A percentile compares a stretch with the other conserved stretches of the same genome.
Evolutionary conservation across 2,888 invertebrate species (phyloP).

Genomic region (Myopa tessellatipennis): DNA sequence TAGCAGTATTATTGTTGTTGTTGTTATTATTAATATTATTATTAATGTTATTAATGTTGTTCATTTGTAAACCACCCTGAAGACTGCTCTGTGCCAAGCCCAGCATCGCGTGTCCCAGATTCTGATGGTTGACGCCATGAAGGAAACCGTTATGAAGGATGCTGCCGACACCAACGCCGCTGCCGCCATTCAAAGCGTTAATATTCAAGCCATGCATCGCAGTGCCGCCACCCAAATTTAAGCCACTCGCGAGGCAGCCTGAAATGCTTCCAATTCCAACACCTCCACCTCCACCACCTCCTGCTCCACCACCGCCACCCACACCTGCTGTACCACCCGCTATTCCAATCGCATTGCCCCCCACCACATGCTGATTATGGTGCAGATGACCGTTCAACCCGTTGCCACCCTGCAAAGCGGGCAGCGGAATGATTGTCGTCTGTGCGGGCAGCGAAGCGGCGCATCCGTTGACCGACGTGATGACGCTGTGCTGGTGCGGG

Average conservation of each 20-base stretch:
- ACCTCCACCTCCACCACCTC: constrained; percentile 11
- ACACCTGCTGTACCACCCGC: background rate
- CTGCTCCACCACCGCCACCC: constrained; percentile 16
- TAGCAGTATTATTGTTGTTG: constrained; percentile 18
- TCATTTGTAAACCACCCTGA: constrained; percentile 55
- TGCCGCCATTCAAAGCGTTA: constrained; percentile 40
- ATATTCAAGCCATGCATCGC: constrained; percentile 33
- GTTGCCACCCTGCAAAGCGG: constrained; percentile 59
- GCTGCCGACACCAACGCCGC: constrained; percentile 47
- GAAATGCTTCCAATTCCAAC: constrained; percentile 9
- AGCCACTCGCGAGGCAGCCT: background rate
- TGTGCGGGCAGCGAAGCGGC: constrained; percentile 69
- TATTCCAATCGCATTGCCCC: background rate
- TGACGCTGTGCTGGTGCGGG: constrained; percentile 67
- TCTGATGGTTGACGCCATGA: constrained; percentile 47
- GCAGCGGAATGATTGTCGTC: constrained; percentile 71
- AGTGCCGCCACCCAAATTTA: constrained; percentile 2
- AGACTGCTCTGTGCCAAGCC: constrained; percentile 48
- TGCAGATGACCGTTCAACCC: constrained; percentile 29
- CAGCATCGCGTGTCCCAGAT: constrained; percentile 22
- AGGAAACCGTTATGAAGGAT: constrained; percentile 51
- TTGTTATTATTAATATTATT: too few relatives aligned
- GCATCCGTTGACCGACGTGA: constrained; percentile 69
- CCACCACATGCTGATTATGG: constrained; percentile 14
- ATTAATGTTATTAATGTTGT: constrained; percentile 45